phyloP scores from a whole-genome alignment of 1,140 invertebrate genomes.

The Drosophila burlai region DNA sequence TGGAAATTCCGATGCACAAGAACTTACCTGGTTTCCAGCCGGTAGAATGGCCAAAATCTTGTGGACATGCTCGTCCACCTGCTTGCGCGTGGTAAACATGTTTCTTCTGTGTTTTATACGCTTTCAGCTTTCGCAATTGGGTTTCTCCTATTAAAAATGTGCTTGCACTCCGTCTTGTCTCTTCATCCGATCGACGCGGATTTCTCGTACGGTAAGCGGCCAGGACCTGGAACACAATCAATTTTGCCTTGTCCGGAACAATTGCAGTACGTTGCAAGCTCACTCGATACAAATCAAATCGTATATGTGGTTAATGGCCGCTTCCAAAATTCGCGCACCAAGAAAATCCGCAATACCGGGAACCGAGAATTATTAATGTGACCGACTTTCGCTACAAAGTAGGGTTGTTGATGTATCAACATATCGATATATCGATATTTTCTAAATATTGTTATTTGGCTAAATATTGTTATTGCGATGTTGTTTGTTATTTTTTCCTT shows the following conservation, averaged over 20 bases:
- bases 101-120: not conserved
- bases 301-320: constrained; percentile 15
- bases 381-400: not conserved
- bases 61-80: constrained; percentile 67
- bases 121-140: constrained; percentile 5
- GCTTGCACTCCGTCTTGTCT: constrained; percentile 21
- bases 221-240: not conserved
- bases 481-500: no score
- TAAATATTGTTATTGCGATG: no score
- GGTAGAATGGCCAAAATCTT: constrained; percentile 54
- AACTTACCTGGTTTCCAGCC: constrained; percentile 56
- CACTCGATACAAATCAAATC: constrained; percentile 6
- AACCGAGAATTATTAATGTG: not conserved
- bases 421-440: no score
- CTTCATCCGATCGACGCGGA: constrained; percentile 17
- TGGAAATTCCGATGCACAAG: constrained; percentile 34
- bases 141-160: constrained; percentile 46
- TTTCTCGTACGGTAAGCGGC: constrained; percentile 8
- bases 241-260: not conserved
- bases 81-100: constrained; percentile 59
- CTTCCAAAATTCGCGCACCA: constrained; percentile 16
- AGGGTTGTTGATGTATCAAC: no score
- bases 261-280: not conserved
- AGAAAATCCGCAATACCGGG: constrained; percentile 28
- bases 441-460: no score